Evolutionary conservation across 2,888 invertebrate genomes (phyloP), one percentile per base, ranked within the genome.

Genomic region (Galeruca laticollis): DNA sequence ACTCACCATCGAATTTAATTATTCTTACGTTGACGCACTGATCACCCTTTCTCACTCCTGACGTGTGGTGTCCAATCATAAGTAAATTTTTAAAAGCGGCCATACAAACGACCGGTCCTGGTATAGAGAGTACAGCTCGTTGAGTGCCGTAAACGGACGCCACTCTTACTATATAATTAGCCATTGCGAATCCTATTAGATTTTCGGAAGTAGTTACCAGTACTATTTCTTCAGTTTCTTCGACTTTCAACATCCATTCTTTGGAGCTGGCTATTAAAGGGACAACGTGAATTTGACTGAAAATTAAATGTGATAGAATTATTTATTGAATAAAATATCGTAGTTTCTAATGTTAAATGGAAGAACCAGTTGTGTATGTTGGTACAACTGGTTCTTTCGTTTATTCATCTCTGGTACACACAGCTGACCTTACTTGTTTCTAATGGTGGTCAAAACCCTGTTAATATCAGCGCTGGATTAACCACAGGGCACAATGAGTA

Each of bases 101-200:
- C 83, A 94, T 86, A 33, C 91, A 88, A 4, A 96, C 89, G 15
- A 93, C 86, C 5, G 92, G 90, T 0, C 96, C 95, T 0, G 94
- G 91, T 60, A 94, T 83, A 0, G 90, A 89, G 62, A 95, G 85
- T 9, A 93, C 85, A 81, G 94, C 93, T 80, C 92, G 89, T 86
- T 99, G 98, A 0, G 94, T 92, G 56, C 99, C 99, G 85, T 93
- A 91, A 11, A 94, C 87, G 5, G 94, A 93, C 84, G 93, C 97
- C 4, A 98, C 85, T n/a, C 98, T 87, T 60, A 99, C 84, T 76
- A 92, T 89, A 21, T 95, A 88, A 65, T 88, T 88, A 76, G 89
- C 90, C 0, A 96, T 96, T 1, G 92, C 94, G 65, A 92, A 90
- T 0, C 94, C 97, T 33, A 97, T 89, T 79, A 96, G 88, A 4